phyloP scores from a whole-genome alignment of 2,113 vertebrate genomes.

The Siphamia tubifer region DNA sequence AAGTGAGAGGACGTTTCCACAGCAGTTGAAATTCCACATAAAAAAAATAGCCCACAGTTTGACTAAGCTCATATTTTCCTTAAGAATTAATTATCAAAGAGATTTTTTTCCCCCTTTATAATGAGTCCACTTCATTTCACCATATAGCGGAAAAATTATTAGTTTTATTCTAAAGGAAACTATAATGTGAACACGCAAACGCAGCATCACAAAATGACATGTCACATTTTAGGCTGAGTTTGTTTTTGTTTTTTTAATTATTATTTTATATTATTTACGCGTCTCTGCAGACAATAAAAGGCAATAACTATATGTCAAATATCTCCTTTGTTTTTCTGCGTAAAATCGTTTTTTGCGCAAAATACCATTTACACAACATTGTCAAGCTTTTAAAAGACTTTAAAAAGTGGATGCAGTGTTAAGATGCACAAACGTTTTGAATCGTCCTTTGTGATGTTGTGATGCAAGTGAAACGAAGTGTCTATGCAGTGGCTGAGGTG shows the following conservation, averaged over 20 bases:
- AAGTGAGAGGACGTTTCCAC: background rate
- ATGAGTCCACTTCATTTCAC: background rate
- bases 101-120: background rate
- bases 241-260: no score
- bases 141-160: no score
- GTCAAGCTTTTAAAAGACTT: background rate
- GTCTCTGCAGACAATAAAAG: background rate
- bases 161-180: background rate
- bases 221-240: background rate
- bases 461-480: background rate
- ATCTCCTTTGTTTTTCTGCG: background rate
- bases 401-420: background rate
- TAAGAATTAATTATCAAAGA: background rate
- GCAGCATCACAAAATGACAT: background rate
- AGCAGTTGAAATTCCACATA: background rate
- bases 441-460: background rate
- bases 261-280: background rate
- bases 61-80: background rate
- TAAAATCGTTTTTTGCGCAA: background rate
- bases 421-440: background rate
- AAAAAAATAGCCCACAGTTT: background rate
- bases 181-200: background rate
- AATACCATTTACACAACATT: background rate
- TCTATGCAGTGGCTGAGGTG: constrained; percentile 19
- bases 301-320: background rate